Percentiles rank a stretch among this genome's conserved stretches.
Evolutionary conservation across 2,113 vertebrate species (phyloP).

Genomic region (Tachysurus vachellii): DNA sequence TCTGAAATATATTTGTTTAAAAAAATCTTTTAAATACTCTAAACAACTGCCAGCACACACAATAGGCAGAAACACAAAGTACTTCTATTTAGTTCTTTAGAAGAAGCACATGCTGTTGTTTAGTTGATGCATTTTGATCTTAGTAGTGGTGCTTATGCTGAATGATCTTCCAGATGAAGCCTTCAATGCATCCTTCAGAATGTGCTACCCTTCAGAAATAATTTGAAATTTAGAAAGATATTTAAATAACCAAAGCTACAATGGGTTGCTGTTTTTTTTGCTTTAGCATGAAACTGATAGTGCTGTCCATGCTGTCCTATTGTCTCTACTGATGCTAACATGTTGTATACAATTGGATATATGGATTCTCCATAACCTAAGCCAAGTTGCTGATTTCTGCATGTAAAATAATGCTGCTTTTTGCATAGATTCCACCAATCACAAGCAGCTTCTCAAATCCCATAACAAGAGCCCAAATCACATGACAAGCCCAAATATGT

Average conservation of each 20-base stretch:
- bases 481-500: constrained; percentile 54
- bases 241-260: not conserved
- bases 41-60: not conserved
- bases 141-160: not conserved
- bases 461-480: constrained; percentile 56
- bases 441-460: constrained; percentile 60
- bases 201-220: constrained; percentile 64
- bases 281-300: too few relatives aligned
- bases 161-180: constrained; percentile 32
- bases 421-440: constrained; percentile 12
- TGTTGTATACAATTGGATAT: not conserved
- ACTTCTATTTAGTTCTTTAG: not conserved
- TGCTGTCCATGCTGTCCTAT: not conserved
- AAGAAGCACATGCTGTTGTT: not conserved
- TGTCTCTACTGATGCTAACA: not conserved
- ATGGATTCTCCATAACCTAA: not conserved
- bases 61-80: not conserved
- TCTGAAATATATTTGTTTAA: not conserved
- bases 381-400: constrained; percentile 6
- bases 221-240: constrained; percentile 59
- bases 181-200: constrained; percentile 50
- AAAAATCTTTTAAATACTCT: not conserved
- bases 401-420: constrained; percentile 38
- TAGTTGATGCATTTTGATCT: not conserved
- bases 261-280: too few relatives aligned